A percentile compares a stretch with the other conserved stretches of the same genome.
These are phyloP conservation scores for Aptenodytes forsteri DNA, from an alignment of 2,113 vertebrate genomes.

Conservation along the genomic window DNA sequence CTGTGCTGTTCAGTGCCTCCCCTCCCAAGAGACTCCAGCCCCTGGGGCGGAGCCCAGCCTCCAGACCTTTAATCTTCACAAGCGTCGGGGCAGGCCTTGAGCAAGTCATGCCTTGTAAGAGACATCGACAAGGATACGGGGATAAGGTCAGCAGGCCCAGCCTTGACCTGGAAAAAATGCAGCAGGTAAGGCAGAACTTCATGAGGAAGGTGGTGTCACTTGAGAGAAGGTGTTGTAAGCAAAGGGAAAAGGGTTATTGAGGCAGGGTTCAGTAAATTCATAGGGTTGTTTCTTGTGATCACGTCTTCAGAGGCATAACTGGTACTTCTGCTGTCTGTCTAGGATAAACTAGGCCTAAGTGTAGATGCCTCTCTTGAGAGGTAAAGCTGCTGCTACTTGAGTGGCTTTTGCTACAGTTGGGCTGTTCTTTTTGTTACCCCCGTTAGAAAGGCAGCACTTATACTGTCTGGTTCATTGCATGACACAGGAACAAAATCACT, in stretches of 20 bases:
- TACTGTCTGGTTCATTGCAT: background rate
- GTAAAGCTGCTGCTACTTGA: background rate
- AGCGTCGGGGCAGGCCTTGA: slow-evolving; percentile 77
- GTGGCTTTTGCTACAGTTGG: background rate
- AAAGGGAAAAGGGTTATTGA: background rate
- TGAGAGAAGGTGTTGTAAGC: background rate
- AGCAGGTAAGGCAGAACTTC: slow-evolving; percentile 80
- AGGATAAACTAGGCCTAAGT: background rate
- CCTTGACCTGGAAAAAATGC: slow-evolving; percentile 93
- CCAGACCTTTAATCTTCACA: slow-evolving; percentile 80
- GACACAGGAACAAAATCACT: background rate
- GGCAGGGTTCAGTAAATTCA: background rate
- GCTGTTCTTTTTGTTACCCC: background rate
- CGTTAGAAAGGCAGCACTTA: background rate
- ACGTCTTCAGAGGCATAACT: background rate
- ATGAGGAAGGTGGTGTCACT: background rate
- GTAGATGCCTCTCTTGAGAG: background rate
- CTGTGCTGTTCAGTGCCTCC: slow-evolving; percentile 88
- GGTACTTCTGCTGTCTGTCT: background rate
- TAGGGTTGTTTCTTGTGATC: background rate
- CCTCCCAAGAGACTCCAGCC: slow-evolving; percentile 86
- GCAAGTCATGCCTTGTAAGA: slow-evolving; percentile 85
- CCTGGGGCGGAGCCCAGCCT: slow-evolving; percentile 72
- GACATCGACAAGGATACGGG: slow-evolving; percentile 79
- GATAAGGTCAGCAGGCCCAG: slow-evolving; percentile 85